A percentile compares a stretch with the other conserved stretches of the same genome.
These are phyloP conservation scores for Cephus rjabovi DNA, from an alignment of 2,888 invertebrate genomes.

Conservation along the genomic window DNA sequence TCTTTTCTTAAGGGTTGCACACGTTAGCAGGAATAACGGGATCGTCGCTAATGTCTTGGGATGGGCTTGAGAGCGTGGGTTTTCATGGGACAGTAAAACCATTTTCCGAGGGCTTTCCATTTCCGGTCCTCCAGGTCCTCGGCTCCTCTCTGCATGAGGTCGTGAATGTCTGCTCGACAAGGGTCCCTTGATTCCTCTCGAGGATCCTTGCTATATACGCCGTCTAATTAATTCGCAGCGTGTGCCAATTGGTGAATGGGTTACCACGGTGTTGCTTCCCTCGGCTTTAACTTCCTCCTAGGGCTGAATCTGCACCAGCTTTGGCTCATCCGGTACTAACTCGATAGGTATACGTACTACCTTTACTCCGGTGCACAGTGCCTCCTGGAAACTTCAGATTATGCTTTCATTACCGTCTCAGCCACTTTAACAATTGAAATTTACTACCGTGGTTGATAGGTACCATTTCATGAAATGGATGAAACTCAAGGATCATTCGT, in stretches of 20 bases:
- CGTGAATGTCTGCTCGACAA: constrained; percentile 33
- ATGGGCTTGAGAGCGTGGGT: background rate
- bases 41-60: background rate
- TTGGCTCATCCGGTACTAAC: background rate
- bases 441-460: constrained; percentile 15
- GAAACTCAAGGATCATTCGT: background rate
- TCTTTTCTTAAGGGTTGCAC: background rate
- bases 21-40: background rate
- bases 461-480: background rate
- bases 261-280: constrained; percentile 2
- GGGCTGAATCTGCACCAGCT: background rate
- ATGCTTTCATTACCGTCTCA: constrained; percentile 42
- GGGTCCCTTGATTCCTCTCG: constrained; percentile 40
- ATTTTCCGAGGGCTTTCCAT: background rate
- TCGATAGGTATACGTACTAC: background rate
- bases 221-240: constrained; percentile 35
- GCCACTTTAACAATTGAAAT: constrained; percentile 41
- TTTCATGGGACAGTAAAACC: background rate
- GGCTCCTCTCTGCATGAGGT: constrained; percentile 15
- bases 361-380: background rate
- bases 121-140: background rate
- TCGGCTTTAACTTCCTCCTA: background rate
- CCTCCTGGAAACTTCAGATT: constrained; percentile 37
- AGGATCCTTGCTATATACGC: constrained; percentile 21
- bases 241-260: constrained; percentile 29